Evolutionary conservation across 2,797 vertebrate species (phyloP), one percentile per base, ranked within the genome.

Genomic region (Enteromius fasciolatus): DNA sequence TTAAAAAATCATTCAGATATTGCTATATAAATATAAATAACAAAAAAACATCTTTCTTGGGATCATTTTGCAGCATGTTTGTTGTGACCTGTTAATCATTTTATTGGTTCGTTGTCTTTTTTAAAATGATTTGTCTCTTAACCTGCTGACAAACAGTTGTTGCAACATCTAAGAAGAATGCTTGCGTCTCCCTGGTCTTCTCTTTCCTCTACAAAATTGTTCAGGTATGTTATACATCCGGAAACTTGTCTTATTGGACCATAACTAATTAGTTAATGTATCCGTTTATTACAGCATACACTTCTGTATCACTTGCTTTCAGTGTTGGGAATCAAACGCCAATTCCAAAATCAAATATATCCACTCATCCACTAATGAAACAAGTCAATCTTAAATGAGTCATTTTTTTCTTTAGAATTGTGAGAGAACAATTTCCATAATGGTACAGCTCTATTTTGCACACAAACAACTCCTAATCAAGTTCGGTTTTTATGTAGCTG

Each of bases 161-260:
- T n/a, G 98, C 98, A 74, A 99, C 98, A 1, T 99, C 98, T 20
- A 99, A 99, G 95, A 99, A 99, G 91, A 99, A 99, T 3, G 97
- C 98, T 0, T 98, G 96, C 0, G 98, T 99, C 25, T 99, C 97
- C 0, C 91, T 99, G 92, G 98, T 99, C 48, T 99, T 99, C 89
- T 98, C 98, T 20, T 99, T 99, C 91, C 95, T 99, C 75, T 99
- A 99, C 89, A 99, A 99, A 93, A 98, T 99, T 89, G 96, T 99
- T 83, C 98, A 99, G 96, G 98, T 99, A 91, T 83, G 95, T 59
- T 11, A 25, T 11, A 18, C 17, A 9, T 59, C 14, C 4, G 5
- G 14, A 5, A 15, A 12, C n/a, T 15, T 5, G 6, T 18, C 64
- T 39, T 67, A 44, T 5, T 50, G 69, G 4, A 50, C 28, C 23